Evolutionary conservation across 2,797 vertebrate species (phyloP).

Genomic region (Lagorchestes hirsutus): DNA sequence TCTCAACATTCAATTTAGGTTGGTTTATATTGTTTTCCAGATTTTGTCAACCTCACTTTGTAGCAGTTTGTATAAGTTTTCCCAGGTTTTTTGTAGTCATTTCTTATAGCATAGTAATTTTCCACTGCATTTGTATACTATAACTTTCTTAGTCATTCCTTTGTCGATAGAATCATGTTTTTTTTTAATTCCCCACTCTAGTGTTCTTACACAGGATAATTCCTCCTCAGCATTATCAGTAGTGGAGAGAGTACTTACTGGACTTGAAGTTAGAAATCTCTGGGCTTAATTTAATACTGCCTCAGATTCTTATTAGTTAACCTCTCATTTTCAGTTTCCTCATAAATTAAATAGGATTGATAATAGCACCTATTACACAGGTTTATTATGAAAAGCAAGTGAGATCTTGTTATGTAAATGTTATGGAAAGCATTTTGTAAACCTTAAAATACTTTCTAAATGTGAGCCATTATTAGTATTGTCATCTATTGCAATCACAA

Average conservation of each 20-base stretch:
- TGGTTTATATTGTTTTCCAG: background rate
- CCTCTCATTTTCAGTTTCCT: background rate
- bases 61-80: background rate
- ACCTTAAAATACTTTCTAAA: background rate
- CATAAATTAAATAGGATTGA: background rate
- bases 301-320: background rate
- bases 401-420: background rate
- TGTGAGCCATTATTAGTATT: background rate
- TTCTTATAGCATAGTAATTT: background rate
- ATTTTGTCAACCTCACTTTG: background rate
- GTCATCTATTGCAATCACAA: background rate
- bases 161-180: constrained; percentile 24
- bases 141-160: constrained; percentile 13
- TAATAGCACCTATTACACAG: background rate
- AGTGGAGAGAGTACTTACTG: background rate
- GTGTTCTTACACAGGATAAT: background rate
- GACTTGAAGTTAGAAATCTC: background rate
- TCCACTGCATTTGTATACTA: background rate
- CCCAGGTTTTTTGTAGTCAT: background rate
- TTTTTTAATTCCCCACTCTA: background rate
- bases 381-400: background rate
- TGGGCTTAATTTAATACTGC: background rate
- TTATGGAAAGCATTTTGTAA: background rate
- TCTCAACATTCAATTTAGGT: background rate
- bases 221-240: background rate